Evolutionary conservation across 2,113 vertebrate genomes (phyloP).

Genomic region (Strix uralensis): DNA sequence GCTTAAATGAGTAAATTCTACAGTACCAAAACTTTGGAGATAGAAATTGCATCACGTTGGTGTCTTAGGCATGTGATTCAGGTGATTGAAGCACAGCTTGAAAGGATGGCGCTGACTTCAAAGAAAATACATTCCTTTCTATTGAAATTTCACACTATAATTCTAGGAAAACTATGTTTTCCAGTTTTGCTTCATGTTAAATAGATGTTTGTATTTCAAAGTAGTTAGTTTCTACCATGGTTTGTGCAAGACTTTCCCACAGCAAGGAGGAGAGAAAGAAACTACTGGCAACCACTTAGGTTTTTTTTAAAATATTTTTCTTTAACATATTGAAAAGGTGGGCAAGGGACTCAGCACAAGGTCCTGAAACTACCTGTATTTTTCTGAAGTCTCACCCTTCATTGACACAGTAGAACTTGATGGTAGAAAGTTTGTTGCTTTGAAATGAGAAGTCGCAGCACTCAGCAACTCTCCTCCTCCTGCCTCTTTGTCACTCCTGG

Average conservation of each 20-base stretch:
- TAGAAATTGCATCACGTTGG: not conserved
- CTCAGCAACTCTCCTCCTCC: not conserved
- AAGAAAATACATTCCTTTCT: not conserved
- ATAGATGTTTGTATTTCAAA: not conserved
- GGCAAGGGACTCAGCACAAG: not conserved
- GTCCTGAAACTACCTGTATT: not conserved
- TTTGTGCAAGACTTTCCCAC: not conserved
- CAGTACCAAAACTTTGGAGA: slow-evolving; percentile 4
- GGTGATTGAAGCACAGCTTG: not conserved
- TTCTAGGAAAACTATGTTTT: not conserved
- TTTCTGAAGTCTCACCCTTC: not conserved
- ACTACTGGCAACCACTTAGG: not conserved
- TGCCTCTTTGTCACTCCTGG: not conserved
- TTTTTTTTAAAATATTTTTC: not conserved
- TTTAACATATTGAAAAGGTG: not conserved
- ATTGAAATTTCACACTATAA: not conserved
- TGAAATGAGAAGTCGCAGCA: not conserved
- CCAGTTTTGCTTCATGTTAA: not conserved
- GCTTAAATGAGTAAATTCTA: slow-evolving; percentile 37
- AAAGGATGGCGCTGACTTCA: not conserved
- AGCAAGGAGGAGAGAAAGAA: not conserved
- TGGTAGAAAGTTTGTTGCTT: not conserved
- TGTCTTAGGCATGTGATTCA: not conserved
- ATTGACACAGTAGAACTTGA: not conserved
- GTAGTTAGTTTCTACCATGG: not conserved